Conservation (phyloP, 2,888 invertebrate species). For the Muscina levida region DNA sequence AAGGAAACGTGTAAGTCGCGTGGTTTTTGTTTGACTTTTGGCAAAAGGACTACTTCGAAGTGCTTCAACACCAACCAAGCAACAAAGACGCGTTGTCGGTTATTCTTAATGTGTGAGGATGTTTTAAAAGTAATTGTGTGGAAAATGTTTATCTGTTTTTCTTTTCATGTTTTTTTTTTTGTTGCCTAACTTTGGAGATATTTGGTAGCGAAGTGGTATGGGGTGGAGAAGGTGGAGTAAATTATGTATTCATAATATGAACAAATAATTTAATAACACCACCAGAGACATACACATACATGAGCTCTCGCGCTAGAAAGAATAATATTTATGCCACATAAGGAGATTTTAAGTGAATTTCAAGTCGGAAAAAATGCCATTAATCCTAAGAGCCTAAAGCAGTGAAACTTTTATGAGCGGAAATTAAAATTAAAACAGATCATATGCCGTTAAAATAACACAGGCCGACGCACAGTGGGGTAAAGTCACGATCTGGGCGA, state of each 20-base stretch:
- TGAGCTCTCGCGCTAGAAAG: background rate
- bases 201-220: conserved; percentile 5
- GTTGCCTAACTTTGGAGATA: background rate
- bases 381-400: conserved; percentile 14
- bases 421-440: conserved; percentile 30
- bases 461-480: no score
- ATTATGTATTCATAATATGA: conserved; percentile 41
- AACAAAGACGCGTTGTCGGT: conserved; percentile 20
- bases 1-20: conserved; percentile 11
- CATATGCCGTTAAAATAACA: no score
- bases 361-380: background rate
- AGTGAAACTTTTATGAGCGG: background rate
- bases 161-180: conserved; percentile 17
- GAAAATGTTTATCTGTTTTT: conserved; percentile 50
- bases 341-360: conserved; percentile 24
- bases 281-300: background rate
- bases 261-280: conserved; percentile 32
- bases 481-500: no score
- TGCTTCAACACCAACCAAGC: no score
- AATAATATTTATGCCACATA: background rate
- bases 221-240: background rate
- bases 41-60: background rate
- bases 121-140: conserved; percentile 54
- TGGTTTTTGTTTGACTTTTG: conserved; percentile 26
- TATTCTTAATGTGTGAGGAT: conserved; percentile 29